Conservation (phyloP, 2,113 vertebrate genomes). For the Epinephelus fuscoguttatus region DNA sequence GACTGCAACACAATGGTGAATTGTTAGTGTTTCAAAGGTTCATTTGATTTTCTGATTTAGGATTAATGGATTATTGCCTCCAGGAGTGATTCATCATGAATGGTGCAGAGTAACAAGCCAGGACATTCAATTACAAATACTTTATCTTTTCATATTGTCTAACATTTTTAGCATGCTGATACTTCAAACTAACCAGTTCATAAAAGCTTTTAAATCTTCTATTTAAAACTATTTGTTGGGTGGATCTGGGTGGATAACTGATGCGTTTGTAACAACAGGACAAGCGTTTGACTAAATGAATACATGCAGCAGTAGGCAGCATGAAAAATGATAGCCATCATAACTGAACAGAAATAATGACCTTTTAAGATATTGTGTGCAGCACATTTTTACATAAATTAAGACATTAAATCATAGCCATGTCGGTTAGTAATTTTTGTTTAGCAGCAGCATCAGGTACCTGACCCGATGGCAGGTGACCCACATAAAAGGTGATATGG, state of each 20-base stretch:
- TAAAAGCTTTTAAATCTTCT: background rate
- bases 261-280: background rate
- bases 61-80: conserved; percentile 19
- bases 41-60: conserved; percentile 22
- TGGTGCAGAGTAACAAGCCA: background rate
- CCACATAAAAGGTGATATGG: too few species aligned
- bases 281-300: background rate
- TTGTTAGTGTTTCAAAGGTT: conserved; percentile 29
- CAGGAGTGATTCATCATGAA: conserved; percentile 10
- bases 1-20: conserved; percentile 19
- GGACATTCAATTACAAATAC: conserved; percentile 7
- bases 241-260: background rate
- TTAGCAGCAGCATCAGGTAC: background rate
- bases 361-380: background rate
- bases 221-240: background rate
- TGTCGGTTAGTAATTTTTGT: background rate
- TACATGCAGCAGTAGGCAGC: too few species aligned
- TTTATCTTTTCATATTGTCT: conserved; percentile 8
- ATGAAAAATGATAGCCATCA: background rate
- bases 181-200: background rate
- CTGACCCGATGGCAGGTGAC: too few species aligned
- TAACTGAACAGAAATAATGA: background rate
- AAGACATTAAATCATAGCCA: background rate
- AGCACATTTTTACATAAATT: background rate
- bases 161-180: background rate